Evolutionary conservation across 2,888 invertebrate species (phyloP).

Genomic region (Tenthredo scrophulariae): DNA sequence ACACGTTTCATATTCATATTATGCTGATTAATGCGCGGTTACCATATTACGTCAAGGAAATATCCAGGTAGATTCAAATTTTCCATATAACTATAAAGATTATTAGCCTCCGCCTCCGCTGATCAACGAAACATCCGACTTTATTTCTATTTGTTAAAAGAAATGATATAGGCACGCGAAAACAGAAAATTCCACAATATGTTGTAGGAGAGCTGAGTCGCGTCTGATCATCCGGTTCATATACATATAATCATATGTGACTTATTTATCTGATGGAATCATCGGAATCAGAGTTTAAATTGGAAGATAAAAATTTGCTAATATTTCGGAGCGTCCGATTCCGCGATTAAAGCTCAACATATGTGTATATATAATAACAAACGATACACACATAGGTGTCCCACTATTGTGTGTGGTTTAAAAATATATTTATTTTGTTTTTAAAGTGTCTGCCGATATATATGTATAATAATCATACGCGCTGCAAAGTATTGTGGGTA

Average conservation of each 20-base stretch:
- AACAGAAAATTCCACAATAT: background rate
- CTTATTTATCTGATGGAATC: background rate
- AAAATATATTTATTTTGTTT: background rate
- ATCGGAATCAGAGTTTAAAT: background rate
- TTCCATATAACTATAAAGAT: slow-evolving; percentile 1
- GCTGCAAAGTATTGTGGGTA: background rate
- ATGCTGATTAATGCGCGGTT: background rate
- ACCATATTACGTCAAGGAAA: slow-evolving; percentile 28
- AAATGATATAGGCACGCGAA: background rate
- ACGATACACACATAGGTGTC: too few species aligned
- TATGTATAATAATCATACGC: too few species aligned
- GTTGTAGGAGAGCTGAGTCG: background rate
- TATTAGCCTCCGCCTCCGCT: background rate
- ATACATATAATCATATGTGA: too few species aligned
- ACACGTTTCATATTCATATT: background rate
- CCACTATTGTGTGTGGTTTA: too few species aligned
- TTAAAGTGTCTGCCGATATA: background rate
- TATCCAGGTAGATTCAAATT: slow-evolving; percentile 19
- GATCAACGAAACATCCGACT: background rate
- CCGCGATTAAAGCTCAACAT: background rate
- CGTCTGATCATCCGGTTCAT: background rate
- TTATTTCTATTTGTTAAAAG: background rate
- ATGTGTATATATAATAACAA: background rate
- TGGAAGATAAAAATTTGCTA: background rate
- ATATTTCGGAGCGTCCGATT: background rate